phyloP scores from a whole-genome alignment of 2,113 vertebrate genomes.

The Gadus chalcogrammus region DNA sequence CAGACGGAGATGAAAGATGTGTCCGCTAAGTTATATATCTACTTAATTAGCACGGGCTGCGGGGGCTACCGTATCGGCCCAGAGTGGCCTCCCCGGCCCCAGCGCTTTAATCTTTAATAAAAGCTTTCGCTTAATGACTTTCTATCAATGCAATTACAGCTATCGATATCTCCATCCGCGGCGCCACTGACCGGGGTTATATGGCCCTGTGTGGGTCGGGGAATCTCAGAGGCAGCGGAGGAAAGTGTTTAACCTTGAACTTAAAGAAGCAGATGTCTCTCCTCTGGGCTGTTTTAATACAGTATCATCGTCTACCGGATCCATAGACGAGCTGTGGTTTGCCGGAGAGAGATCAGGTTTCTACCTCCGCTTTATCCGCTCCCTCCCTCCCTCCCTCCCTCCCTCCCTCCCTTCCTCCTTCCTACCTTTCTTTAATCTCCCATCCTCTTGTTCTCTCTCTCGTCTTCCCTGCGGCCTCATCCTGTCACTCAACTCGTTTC shows the following conservation, averaged over 20 bases:
- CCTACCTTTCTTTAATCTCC: no score
- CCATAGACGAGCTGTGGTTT: not conserved
- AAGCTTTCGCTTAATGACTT: conserved; percentile 60
- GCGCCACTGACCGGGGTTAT: conserved; percentile 43
- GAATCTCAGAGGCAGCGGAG: conserved; percentile 46
- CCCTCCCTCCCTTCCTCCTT: conserved; percentile 8
- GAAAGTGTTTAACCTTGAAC: conserved; percentile 60
- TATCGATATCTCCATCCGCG: conserved; percentile 62
- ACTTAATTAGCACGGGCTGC: not conserved
- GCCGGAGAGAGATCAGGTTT: conserved; percentile 29
- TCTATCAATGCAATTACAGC: conserved; percentile 56
- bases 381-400: conserved; percentile 16
- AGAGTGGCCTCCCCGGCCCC: conserved; percentile 28
- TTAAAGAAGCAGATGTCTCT: conserved; percentile 37
- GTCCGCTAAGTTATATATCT: no score
- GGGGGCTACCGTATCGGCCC: conserved; percentile 36
- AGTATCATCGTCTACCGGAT: conserved; percentile 15
- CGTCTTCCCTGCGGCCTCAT: not conserved
- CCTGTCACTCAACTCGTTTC: no score
- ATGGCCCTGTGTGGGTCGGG: conserved; percentile 47
- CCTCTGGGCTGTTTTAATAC: not conserved
- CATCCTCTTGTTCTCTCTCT: not conserved
- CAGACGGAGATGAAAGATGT: no score
- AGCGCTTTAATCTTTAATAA: conserved; percentile 51
- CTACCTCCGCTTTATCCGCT: not conserved